phyloP scores from a whole-genome alignment of 1,140 invertebrate species.

The Pentalonia nigronervosa region DNA sequence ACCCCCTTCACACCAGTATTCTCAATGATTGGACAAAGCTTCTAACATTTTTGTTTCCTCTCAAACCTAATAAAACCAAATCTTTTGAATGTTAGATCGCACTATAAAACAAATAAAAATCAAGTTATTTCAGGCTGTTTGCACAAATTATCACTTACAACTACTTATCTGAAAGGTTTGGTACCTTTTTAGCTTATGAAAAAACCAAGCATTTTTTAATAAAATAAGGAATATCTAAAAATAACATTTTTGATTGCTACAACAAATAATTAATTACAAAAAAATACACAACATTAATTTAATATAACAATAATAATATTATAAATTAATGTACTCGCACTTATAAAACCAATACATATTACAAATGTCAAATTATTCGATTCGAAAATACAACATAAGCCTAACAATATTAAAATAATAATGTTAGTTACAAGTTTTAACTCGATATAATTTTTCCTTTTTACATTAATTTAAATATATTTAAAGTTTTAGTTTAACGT shows the following conservation, averaged over 20 bases:
- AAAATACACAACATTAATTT: no score
- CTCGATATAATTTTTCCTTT: not conserved
- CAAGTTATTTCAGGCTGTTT: not conserved
- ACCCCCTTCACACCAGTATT: not conserved
- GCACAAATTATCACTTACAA: not conserved
- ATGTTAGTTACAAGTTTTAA: not conserved
- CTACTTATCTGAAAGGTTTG: not conserved
- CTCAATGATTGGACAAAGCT: conserved; percentile 14
- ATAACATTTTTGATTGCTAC: no score
- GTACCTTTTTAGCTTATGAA: not conserved
- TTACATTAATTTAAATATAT: not conserved
- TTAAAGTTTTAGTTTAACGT: not conserved
- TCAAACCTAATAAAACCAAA: conserved; percentile 2
- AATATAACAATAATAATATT: no score
- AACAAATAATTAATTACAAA: no score
- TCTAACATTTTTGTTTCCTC: not conserved
- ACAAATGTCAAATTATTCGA: no score
- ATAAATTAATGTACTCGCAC: no score
- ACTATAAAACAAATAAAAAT: conserved; percentile 2
- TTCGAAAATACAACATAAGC: not conserved
- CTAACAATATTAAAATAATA: not conserved
- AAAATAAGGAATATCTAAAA: not conserved
- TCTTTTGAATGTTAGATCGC: not conserved
- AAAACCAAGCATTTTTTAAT: not conserved
- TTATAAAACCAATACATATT: no score